Percentiles rank a stretch among this genome's conserved stretches.
phyloP scores from a whole-genome alignment of 2,113 vertebrate species.

The Hiodon tergisus region DNA sequence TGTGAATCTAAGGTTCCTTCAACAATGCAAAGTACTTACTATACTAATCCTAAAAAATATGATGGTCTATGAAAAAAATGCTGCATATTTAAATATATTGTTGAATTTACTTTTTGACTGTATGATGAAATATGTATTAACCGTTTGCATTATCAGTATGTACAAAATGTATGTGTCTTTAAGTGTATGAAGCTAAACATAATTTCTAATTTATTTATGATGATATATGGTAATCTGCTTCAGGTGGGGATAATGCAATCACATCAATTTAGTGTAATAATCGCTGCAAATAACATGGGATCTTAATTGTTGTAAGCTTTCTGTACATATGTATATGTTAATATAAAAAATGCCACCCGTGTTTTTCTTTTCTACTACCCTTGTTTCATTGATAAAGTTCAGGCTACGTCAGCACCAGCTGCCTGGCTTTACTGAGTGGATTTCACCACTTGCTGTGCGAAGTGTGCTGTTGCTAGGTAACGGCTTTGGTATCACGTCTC shows the following conservation, averaged over 20 bases:
- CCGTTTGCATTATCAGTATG: too few relatives aligned
- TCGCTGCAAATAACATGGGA: too few relatives aligned
- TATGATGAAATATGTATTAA: too few relatives aligned
- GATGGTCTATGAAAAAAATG: too few relatives aligned
- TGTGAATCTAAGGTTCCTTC: too few relatives aligned
- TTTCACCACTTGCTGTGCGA: constrained; percentile 16
- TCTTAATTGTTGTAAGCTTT: not conserved
- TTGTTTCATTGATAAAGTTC: constrained; percentile 19
- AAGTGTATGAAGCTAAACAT: too few relatives aligned
- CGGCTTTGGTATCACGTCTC: constrained; percentile 17
- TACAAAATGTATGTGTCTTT: too few relatives aligned
- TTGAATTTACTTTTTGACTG: too few relatives aligned
- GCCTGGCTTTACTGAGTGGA: not conserved
- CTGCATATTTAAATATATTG: too few relatives aligned
- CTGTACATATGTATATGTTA: not conserved
- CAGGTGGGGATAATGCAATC: too few relatives aligned
- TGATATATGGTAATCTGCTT: not conserved
- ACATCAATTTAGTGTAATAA: too few relatives aligned
- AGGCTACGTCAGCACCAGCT: not conserved
- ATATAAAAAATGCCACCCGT: not conserved
- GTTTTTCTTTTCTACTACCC: constrained; percentile 1
- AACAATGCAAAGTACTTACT: not conserved
- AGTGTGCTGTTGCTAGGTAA: constrained; percentile 27
- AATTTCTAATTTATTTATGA: not conserved
- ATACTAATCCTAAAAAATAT: too few relatives aligned